These are phyloP conservation scores for Corvus moneduloides DNA, from an alignment of 2,113 vertebrate genomes.

Conservation along the genomic window DNA sequence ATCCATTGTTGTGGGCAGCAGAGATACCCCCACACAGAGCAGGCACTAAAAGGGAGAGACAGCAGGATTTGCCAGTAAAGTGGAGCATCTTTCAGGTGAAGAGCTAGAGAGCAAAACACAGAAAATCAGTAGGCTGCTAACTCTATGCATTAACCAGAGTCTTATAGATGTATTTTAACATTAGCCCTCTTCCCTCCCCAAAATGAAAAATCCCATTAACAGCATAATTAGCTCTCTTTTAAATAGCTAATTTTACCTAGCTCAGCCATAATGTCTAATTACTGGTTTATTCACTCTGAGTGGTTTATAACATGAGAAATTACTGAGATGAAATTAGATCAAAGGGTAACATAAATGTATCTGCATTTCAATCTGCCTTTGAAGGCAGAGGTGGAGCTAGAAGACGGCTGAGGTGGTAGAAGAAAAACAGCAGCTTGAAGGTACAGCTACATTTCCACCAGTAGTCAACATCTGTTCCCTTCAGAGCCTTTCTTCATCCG, in stretches of 20 bases:
- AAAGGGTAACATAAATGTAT: neutral
- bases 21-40: neutral
- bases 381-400: neutral
- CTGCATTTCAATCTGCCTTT: neutral
- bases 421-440: neutral
- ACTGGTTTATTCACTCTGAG: conserved; percentile 37
- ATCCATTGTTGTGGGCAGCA: neutral
- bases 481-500: neutral
- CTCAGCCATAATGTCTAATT: conserved; percentile 36
- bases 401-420: neutral
- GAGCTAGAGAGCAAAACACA: neutral
- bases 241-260: conserved; percentile 37
- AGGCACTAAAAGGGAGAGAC: neutral
- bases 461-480: neutral
- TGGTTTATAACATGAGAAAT: conserved; percentile 9
- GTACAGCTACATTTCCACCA: neutral
- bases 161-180: neutral
- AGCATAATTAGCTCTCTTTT: conserved; percentile 12
- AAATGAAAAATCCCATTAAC: conserved; percentile 16
- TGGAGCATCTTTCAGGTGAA: neutral
- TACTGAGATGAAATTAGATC: conserved; percentile 29
- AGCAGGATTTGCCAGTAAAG: neutral
- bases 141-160: neutral
- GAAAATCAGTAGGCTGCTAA: neutral
- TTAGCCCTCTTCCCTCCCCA: neutral